Conservation (phyloP, 2,113 vertebrate species). For the Colaptes auratus region DNA sequence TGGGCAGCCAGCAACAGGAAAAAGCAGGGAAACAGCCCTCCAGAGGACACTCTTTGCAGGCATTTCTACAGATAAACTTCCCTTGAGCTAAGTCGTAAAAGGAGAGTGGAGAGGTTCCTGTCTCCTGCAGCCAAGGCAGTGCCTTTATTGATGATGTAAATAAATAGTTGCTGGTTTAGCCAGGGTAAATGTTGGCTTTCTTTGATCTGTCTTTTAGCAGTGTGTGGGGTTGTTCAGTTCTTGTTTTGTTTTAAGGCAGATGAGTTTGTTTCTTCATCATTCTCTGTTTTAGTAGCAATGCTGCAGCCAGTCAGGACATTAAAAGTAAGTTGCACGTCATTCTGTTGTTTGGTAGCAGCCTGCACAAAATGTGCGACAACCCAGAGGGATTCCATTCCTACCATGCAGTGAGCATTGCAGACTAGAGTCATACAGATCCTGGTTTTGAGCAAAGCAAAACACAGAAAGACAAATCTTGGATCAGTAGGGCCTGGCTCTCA, state of each 20-base stretch:
- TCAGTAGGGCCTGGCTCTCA: neutral
- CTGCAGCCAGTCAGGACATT: neutral
- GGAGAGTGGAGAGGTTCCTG: neutral
- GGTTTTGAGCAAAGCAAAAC: neutral
- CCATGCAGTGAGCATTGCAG: neutral
- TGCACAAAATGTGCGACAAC: neutral
- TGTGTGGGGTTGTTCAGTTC: neutral
- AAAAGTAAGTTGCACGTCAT: neutral
- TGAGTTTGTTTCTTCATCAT: neutral
- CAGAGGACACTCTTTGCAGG: slow-evolving; percentile 4
- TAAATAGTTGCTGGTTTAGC: neutral
- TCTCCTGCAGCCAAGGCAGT: neutral
- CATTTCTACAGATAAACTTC: slow-evolving; percentile 36
- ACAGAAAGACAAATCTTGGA: neutral
- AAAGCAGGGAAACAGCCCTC: neutral
- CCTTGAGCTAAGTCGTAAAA: neutral
- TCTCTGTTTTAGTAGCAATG: neutral
- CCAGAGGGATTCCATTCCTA: neutral
- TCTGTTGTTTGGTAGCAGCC: neutral
- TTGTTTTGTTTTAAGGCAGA: neutral
- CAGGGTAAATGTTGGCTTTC: neutral
- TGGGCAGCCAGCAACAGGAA: slow-evolving; percentile 35
- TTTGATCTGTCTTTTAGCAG: neutral
- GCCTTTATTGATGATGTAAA: slow-evolving; percentile 6
- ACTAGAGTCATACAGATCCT: neutral